Percentiles rank a stretch among this genome's conserved stretches.
Conservation (phyloP, 2,888 invertebrate genomes). For the Chloroclysta siterata region DNA sequence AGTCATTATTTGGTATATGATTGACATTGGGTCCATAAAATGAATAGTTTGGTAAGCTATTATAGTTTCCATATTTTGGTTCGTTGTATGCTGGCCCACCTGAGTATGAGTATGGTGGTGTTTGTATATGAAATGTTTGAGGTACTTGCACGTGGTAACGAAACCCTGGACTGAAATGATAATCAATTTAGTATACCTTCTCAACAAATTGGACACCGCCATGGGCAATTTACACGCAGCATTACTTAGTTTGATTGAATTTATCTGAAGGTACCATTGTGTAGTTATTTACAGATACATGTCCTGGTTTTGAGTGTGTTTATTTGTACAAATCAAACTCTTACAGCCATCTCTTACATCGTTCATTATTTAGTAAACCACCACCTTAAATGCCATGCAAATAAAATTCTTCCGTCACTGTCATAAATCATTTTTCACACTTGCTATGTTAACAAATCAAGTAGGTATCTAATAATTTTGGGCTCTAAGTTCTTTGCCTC, state of each 20-base stretch:
- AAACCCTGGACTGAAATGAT: slow-evolving; percentile 36
- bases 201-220: slow-evolving; percentile 15
- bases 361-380: not conserved
- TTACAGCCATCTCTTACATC: not conserved
- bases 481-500: not conserved
- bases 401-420: not conserved
- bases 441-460: not conserved
- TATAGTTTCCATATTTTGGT: slow-evolving; percentile 5
- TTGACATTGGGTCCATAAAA: slow-evolving; percentile 2
- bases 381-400: slow-evolving; percentile 1
- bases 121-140: slow-evolving; percentile 27
- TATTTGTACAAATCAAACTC: not conserved
- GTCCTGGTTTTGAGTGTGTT: not conserved
- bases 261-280: slow-evolving; percentile 2
- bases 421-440: not conserved
- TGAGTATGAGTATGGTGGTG: slow-evolving; percentile 15
- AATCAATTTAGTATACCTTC: slow-evolving; percentile 26
- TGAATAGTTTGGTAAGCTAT: slow-evolving; percentile 5
- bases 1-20: slow-evolving; percentile 9
- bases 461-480: too few relatives aligned
- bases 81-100: slow-evolving; percentile 1
- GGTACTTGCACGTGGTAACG: slow-evolving; percentile 27
- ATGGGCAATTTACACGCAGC: slow-evolving; percentile 21
- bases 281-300: not conserved
- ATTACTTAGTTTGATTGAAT: not conserved